Base-by-base conservation (phyloP, 2,888 invertebrate genomes). In the Scaptomyza parva region DNA sequence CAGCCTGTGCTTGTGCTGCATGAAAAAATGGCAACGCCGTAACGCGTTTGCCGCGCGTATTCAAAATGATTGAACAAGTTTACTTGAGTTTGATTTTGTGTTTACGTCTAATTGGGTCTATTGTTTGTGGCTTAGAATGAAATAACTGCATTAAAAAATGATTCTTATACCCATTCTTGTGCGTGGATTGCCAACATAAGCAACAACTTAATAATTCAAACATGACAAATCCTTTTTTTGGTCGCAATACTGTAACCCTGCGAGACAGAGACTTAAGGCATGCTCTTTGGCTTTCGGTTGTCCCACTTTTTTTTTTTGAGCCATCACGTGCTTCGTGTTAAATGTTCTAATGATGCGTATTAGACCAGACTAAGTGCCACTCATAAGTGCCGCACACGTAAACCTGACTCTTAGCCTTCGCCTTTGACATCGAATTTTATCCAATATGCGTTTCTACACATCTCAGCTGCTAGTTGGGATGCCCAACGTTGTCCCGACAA, bases 261-360 rank as follows among this genome's bases (percentile, higher is more conserved):
- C 40, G 48, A 26, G 28, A 20, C 14, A 17, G 18, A 40, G 35
- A 14, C 17, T 28, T 35, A 17, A 3, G 9, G 37, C 17, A 18
- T 28, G 18, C 28, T 18, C n/a, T n/a, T 30, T 3, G 35, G 35
- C 17, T 26, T 44, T 17, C 12, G 24, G 12, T 3, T 9, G 17
- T 28, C 35, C 37, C 58, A 47, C 30, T 51, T 39, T 51, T 48
- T 58, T 35, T 51, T 39, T 51, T 48, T 58, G 66, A 61, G 67
- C 52, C 67, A 68, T 84, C 88, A 84, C 84, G 84, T 88, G 84
- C 69, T 84, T 86, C 78, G 88, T 88, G 81, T 88, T 86, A 88
- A 84, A 84, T 86, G 85, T 76, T 79, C 86, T 86, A 88, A 84
- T 84, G 88, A 88, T 84, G 88, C 78, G 86, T 86, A 88, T 84